A percentile compares a stretch with the other conserved stretches of the same genome.
Evolutionary conservation across 2,797 vertebrate species (phyloP).

Genomic region (Sciurus vulgaris): DNA sequence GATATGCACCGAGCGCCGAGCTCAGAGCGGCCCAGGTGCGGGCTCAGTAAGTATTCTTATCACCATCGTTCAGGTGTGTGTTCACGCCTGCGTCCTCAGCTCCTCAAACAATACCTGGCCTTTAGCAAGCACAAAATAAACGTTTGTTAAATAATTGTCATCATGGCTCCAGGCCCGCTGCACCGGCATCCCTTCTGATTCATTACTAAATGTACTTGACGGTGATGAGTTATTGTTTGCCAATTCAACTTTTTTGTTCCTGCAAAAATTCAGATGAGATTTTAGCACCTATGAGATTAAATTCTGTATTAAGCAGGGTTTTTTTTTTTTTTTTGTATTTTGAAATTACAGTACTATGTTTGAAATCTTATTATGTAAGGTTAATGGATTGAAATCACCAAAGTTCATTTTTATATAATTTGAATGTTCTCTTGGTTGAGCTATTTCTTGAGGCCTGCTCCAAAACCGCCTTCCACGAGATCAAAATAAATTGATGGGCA

Average conservation of each 20-base stretch:
- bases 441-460: slow-evolving; percentile 75
- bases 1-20: neutral
- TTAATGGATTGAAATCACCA: slow-evolving; percentile 71
- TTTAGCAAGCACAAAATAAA: neutral
- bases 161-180: neutral
- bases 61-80: neutral
- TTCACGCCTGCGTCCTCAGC: neutral
- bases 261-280: neutral
- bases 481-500: slow-evolving; percentile 80
- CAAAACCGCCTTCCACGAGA: slow-evolving; percentile 72
- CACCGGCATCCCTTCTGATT: neutral
- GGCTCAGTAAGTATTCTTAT: neutral
- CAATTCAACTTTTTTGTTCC: neutral
- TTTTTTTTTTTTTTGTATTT: slow-evolving; percentile 27
- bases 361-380: slow-evolving; percentile 75
- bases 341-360: slow-evolving; percentile 70
- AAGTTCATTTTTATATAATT: slow-evolving; percentile 73
- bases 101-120: neutral
- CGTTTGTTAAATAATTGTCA: neutral
- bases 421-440: slow-evolving; percentile 77
- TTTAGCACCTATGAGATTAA: slow-evolving; percentile 21
- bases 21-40: neutral
- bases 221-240: neutral
- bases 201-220: slow-evolving; percentile 24
- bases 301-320: neutral